Conservation (phyloP, 2,113 vertebrate genomes). For the Dromaius novaehollandiae region DNA sequence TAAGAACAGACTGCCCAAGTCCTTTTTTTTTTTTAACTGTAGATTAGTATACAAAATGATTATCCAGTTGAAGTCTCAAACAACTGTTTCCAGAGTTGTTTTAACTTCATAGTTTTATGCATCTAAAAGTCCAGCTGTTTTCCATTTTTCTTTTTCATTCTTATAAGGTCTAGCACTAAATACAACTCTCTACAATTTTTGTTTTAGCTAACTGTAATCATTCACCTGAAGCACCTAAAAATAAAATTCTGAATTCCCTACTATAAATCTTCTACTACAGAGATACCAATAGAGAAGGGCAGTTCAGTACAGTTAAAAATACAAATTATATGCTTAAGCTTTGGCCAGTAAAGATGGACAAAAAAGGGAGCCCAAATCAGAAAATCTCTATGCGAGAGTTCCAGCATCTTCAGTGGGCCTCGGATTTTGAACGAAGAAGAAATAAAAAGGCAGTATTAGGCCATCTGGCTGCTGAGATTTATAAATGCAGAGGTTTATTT, state of each 20-base stretch:
- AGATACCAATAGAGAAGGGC: background rate
- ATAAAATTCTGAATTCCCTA: background rate
- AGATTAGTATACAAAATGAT: background rate
- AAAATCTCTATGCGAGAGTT: background rate
- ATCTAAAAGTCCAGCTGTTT: background rate
- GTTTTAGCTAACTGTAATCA: background rate
- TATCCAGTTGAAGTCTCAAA: background rate
- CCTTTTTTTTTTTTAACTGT: background rate
- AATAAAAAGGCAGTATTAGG: background rate
- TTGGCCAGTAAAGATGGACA: background rate
- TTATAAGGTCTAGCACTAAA: background rate
- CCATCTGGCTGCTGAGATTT: background rate
- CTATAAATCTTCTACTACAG: background rate
- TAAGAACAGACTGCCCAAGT: fast-evolving
- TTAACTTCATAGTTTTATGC: background rate
- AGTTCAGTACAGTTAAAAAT: background rate
- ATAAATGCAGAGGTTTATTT: background rate
- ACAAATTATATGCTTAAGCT: background rate
- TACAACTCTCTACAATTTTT: background rate
- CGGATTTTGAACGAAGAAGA: background rate
- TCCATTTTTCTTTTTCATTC: background rate
- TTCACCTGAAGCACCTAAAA: background rate
- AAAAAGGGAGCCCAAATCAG: background rate
- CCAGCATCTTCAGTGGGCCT: background rate
- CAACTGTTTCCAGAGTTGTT: background rate